Conservation (phyloP, 1,140 invertebrate species). For the Andrena cerasifolii region DNA sequence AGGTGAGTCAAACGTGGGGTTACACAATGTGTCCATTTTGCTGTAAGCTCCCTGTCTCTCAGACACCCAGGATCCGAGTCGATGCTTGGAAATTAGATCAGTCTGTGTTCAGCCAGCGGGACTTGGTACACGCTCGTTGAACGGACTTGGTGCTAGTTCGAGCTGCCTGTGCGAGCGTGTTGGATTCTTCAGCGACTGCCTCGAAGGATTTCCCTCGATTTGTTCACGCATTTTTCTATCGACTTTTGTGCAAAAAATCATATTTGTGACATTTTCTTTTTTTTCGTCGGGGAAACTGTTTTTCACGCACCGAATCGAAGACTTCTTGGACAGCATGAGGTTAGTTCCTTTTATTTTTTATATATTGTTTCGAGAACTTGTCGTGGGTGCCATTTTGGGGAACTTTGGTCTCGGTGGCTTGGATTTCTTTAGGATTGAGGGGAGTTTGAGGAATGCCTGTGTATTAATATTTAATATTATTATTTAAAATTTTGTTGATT, state of each 20-base stretch:
- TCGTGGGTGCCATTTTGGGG: no score
- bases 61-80: constrained; percentile 32
- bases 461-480: no score
- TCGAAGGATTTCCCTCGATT: neutral
- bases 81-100: constrained; percentile 58
- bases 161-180: neutral
- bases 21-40: constrained; percentile 49
- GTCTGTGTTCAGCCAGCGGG: constrained; percentile 42
- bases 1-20: neutral
- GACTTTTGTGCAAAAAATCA: neutral
- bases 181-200: neutral
- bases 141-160: constrained; percentile 4
- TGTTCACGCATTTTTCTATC: neutral
- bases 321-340: neutral
- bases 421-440: no score
- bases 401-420: no score
- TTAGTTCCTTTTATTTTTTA: neutral
- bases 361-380: no score
- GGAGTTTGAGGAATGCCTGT: no score
- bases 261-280: no score
- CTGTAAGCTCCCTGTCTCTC: constrained; percentile 36
- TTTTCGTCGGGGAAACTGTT: no score
- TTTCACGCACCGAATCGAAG: no score
- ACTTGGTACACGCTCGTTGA: constrained; percentile 43
- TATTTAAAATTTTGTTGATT: no score